A percentile compares a stretch with the other conserved stretches of the same genome.
Evolutionary conservation across 2,797 vertebrate species (phyloP).

Genomic region (Meda fulgida): DNA sequence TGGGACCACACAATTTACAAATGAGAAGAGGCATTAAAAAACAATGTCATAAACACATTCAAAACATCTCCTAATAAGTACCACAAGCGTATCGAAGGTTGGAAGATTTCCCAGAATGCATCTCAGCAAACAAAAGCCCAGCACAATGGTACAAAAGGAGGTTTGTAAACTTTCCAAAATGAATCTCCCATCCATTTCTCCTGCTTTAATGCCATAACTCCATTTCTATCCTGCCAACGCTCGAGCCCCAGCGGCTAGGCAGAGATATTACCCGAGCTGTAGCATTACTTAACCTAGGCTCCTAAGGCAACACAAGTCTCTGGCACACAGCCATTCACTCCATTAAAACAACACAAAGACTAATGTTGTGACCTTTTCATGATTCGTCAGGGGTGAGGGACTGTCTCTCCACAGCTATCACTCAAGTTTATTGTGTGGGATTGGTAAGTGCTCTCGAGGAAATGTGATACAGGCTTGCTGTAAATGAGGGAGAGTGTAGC

Average conservation of each 20-base stretch:
- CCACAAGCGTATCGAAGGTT: neutral
- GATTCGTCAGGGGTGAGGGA: slow-evolving; percentile 63
- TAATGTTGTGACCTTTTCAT: slow-evolving; percentile 74
- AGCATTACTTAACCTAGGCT: slow-evolving; percentile 70
- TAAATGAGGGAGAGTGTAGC: slow-evolving; percentile 41
- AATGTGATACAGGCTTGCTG: slow-evolving; percentile 37
- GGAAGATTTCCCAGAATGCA: slow-evolving; percentile 33
- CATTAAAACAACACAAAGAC: slow-evolving; percentile 75
- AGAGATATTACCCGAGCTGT: slow-evolving; percentile 68
- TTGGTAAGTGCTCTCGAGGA: slow-evolving; percentile 50
- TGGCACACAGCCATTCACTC: slow-evolving; percentile 69
- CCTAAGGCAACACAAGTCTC: slow-evolving; percentile 64
- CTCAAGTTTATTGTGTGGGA: slow-evolving; percentile 58
- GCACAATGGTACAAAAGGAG: slow-evolving; percentile 12
- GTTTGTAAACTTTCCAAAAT: slow-evolving; percentile 30
- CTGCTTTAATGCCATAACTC: slow-evolving; percentile 52
- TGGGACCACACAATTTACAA: slow-evolving; percentile 1
- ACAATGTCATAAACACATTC: neutral
- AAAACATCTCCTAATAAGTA: neutral
- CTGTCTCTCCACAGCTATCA: slow-evolving; percentile 61
- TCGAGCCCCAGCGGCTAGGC: slow-evolving; percentile 30
- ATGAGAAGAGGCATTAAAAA: slow-evolving; percentile 11
- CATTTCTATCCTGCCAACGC: slow-evolving; percentile 36
- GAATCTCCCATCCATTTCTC: slow-evolving; percentile 45
- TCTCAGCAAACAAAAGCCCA: slow-evolving; percentile 24